Evolutionary conservation across 2,797 vertebrate species (phyloP), one percentile per base, ranked within the genome.

Genomic region (Aphelocoma californica): DNA sequence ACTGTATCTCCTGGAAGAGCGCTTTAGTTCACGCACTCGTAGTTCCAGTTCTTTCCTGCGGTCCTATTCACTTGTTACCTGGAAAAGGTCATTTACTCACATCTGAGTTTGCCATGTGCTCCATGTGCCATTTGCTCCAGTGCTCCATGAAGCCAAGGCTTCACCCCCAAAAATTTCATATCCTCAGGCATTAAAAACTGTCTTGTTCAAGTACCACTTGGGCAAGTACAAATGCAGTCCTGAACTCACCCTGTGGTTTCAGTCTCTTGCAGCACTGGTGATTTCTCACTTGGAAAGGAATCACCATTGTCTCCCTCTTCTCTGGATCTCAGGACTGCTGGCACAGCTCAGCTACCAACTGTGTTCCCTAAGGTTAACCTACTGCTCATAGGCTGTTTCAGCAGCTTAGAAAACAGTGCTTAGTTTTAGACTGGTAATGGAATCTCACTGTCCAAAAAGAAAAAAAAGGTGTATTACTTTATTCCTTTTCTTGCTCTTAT

Each of bases 151-250:
- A 87, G 40, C 79, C 60, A 82, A 31, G 29, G 34, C 48, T 58
- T 82, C 51, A 25, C 19, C 6, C 20, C 20, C 5, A 4, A 24
- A 51, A 34, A 38, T 44, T 48, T 54, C 31, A 31, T 29, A 7
- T 14, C 31, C 9, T n/a, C 0, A 0, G 13, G 25, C 28, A 72
- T 56, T 62, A 64, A 17, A 75, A 73, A 20, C 1, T 7, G 15
- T 36, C 14, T 48, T 77, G 29, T 44, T 78, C 3, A n/a, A 31
- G 45, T 8, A 36, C 15, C 26, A 4, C 28, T 42, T 19, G 61
- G 32, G 8, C 42, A 78, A 54, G 34, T 57, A 44, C 8, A 65
- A 29, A 50, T 8, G 20, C 36, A 36, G 31, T 14, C 3, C n/a
- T 51, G 24, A 57, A 25, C 58, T 79, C 4, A 0, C 7, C 9